Evolutionary conservation across 2,113 vertebrate genomes (phyloP).

Genomic region (Brevimyrus niger): DNA sequence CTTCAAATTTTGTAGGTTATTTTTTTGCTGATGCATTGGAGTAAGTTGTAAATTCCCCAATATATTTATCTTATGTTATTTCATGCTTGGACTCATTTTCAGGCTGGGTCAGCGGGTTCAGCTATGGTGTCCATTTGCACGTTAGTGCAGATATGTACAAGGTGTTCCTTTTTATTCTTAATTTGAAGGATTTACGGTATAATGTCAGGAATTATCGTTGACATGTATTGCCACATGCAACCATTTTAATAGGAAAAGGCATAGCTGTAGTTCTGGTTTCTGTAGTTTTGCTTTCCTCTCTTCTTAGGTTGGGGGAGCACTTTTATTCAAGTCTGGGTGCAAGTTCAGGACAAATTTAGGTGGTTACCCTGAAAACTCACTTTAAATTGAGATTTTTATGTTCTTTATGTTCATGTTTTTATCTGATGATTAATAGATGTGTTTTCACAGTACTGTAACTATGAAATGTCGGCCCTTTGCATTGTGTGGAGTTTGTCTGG

Average conservation of each 20-base stretch:
- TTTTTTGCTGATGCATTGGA: neutral
- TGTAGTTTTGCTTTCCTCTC: slow-evolving; percentile 61
- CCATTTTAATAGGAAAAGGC: slow-evolving; percentile 47
- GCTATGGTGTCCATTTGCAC: neutral
- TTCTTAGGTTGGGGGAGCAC: slow-evolving; percentile 61
- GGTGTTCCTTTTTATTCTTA: slow-evolving; percentile 35
- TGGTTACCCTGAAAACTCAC: neutral
- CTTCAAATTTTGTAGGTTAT: neutral
- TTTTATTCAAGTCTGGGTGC: slow-evolving; percentile 60
- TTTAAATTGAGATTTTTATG: neutral
- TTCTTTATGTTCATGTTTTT: neutral
- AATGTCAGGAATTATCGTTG: slow-evolving; percentile 41
- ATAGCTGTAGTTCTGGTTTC: slow-evolving; percentile 38
- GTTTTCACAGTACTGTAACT: neutral
- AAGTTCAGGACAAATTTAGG: slow-evolving; percentile 40
- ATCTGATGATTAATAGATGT: neutral
- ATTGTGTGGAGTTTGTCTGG: neutral
- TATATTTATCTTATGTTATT: neutral
- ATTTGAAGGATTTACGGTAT: slow-evolving; percentile 33
- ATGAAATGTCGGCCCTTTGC: neutral
- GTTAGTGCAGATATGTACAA: slow-evolving; percentile 29
- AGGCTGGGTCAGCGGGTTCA: neutral
- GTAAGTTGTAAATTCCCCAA: neutral
- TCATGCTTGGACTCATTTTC: slow-evolving; percentile 13
- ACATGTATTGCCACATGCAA: slow-evolving; percentile 51